These are phyloP conservation scores for Heterocephalus glaber DNA, from an alignment of 2,113 vertebrate species.

Conservation along the genomic window DNA sequence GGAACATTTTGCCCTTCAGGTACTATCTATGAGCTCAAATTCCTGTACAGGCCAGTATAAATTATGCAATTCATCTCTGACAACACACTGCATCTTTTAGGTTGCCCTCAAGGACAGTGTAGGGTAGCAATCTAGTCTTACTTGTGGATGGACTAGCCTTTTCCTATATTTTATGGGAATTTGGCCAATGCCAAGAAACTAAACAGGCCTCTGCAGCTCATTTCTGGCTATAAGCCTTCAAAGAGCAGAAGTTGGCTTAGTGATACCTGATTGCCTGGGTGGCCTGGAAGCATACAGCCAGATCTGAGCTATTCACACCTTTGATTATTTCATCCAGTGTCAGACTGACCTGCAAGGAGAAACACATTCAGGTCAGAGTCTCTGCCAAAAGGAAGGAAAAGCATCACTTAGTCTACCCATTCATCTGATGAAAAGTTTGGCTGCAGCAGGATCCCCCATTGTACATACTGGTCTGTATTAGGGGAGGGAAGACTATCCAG, in stretches of 20 bases:
- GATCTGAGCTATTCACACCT: constrained; percentile 83
- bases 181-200: background rate
- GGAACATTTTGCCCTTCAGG: background rate
- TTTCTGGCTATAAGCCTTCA: background rate
- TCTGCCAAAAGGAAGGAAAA: background rate
- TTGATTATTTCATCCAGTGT: constrained; percentile 87
- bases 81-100: constrained; percentile 49
- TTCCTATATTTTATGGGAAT: background rate
- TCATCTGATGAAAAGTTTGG: background rate
- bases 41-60: constrained; percentile 52
- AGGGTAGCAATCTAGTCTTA: background rate
- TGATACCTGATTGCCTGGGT: constrained; percentile 91
- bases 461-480: background rate
- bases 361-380: constrained; percentile 32
- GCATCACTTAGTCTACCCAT: constrained; percentile 52
- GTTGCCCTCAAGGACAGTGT: constrained; percentile 48
- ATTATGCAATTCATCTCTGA: constrained; percentile 73
- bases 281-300: constrained; percentile 85
- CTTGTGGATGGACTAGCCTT: background rate
- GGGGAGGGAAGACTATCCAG: background rate
- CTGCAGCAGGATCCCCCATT: no score
- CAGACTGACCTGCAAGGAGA: constrained; percentile 80
- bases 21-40: constrained; percentile 21
- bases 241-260: background rate
- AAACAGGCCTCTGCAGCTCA: background rate